Conservation (phyloP, 2,888 invertebrate species). For the Laothoe populi region DNA sequence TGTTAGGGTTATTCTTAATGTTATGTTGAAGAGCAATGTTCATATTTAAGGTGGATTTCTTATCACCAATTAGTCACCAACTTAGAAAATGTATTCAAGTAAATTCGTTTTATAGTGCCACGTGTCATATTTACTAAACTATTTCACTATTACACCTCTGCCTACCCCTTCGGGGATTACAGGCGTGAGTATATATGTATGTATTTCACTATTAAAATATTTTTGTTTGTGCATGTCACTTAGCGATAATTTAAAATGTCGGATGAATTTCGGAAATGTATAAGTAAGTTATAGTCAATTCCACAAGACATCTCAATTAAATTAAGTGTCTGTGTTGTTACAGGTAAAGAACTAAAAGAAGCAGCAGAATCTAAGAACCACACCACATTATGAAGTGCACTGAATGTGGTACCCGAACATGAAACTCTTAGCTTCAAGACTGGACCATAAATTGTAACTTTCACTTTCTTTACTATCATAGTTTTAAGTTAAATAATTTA, state of each 20-base stretch:
- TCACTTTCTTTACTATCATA: conserved; percentile 21
- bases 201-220: no score
- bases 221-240: background rate
- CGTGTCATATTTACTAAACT: background rate
- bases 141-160: no score
- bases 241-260: background rate
- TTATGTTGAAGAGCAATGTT: no score
- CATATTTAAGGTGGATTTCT: no score
- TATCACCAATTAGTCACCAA: no score
- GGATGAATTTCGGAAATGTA: background rate
- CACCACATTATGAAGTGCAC: conserved; percentile 11
- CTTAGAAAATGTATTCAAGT: no score
- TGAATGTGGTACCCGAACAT: conserved; percentile 23
- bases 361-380: conserved; percentile 1
- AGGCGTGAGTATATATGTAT: no score
- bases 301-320: background rate
- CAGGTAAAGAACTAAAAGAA: conserved; percentile 11
- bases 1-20: no score
- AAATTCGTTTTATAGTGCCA: background rate
- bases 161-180: no score
- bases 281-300: background rate
- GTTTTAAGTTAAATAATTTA: conserved; percentile 24
- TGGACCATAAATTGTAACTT: conserved; percentile 24
- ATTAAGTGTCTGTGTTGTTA: background rate
- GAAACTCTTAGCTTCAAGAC: conserved; percentile 22